Evolutionary conservation across 2,113 vertebrate species (phyloP), one percentile per base, ranked within the genome.

Genomic region (Tylochromis polylepis): DNA sequence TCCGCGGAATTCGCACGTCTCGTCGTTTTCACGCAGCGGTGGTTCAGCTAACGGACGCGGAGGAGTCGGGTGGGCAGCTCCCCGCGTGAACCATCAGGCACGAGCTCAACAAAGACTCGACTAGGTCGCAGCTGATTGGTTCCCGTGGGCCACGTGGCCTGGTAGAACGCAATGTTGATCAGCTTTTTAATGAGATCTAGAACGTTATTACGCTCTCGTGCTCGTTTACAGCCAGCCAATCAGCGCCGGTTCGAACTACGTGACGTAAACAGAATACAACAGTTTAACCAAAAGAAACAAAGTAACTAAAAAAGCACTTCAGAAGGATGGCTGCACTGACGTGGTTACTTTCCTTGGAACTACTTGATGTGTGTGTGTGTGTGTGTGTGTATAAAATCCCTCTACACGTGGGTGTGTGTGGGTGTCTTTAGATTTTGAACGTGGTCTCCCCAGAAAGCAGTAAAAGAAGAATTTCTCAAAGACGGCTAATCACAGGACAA

Each of bases 21-120:
- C 16, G 16, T 7, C 8, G 14, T 24, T 2, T 4, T 8, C 1
- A 6, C 46, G 29, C 2, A 9, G 46, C 22, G 20, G 11, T 5
- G 12, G 8, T 14, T n/a, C 2, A 3, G 38, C 49, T 2, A 31
- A 2, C 75, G 24, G 89, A 83, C 90, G 88, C 83, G 88, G 90
- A 79, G 83, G 85, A 82, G 6, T 36, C 10, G 4, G 24, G 24
- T 29, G 82, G 12, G 82, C 72, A 24, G 86, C 88, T 43, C 15
- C 31, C 59, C 6, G 79, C 12, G 65, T 3, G 75, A 84, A 78
- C 70, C 29, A 34, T n/a, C 16, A 43, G 88, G n/a, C 83, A 51
- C 85, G 31, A 88, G 88, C 92, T 82, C 91, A 95, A 96, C 95
- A 96, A 96, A 96, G 95, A 83, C 91, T 9, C 27, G 20, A 53